Percentiles rank a stretch among this genome's conserved stretches.
phyloP scores from a whole-genome alignment of 1,140 invertebrate genomes.

The Planococcus citri region DNA sequence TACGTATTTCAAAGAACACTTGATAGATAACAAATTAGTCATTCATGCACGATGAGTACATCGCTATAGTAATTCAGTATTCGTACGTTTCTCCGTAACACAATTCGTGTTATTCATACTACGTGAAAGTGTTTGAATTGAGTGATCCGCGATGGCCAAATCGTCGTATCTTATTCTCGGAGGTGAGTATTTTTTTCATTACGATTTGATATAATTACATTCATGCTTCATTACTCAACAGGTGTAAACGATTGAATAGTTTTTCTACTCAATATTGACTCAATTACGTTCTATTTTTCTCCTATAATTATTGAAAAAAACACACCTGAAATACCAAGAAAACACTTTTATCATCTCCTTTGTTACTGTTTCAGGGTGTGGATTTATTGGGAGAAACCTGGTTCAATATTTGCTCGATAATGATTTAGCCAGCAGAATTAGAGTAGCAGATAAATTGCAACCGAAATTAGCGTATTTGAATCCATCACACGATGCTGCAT shows the following conservation, averaged over 20 bases:
- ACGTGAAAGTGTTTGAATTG: too few species aligned
- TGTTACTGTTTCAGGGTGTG: constrained; percentile 53
- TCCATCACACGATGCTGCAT: constrained; percentile 51
- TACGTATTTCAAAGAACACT: too few species aligned
- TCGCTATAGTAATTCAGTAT: too few species aligned
- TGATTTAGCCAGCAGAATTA: constrained; percentile 56
- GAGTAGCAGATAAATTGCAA: constrained; percentile 82
- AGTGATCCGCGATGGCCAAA: neutral
- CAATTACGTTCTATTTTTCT: neutral
- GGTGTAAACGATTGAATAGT: too few species aligned
- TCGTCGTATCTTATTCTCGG: constrained; percentile 5
- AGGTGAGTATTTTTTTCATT: neutral
- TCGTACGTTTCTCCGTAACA: too few species aligned
- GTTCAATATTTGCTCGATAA: constrained; percentile 67
- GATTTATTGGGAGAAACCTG: constrained; percentile 81
- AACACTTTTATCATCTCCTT: neutral
- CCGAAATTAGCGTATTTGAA: constrained; percentile 84
- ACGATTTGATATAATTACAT: too few species aligned
- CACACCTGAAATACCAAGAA: too few species aligned
- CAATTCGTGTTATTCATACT: too few species aligned
- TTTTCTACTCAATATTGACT: neutral
- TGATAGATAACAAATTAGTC: too few species aligned
- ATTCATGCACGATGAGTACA: too few species aligned
- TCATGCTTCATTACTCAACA: neutral
- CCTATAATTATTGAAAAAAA: neutral